Conservation (phyloP, 2,113 vertebrate genomes). For the Gymnocephalus cernua region DNA sequence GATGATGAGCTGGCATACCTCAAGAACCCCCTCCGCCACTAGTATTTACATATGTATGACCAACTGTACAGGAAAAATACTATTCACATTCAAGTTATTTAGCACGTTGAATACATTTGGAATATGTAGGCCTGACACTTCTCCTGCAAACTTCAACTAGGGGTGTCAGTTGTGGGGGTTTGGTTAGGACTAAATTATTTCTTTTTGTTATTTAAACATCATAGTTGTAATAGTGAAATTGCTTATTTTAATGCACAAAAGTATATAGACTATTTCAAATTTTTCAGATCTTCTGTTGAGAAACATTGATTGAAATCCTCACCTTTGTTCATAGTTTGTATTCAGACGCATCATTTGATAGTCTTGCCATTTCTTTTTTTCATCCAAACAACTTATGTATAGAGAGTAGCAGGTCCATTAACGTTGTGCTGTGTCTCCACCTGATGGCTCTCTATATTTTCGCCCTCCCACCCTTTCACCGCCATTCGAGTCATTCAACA, state of each 20-base stretch:
- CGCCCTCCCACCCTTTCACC: not conserved
- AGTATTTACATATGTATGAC: not conserved
- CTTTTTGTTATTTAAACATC: not conserved
- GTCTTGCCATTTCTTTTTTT: not conserved
- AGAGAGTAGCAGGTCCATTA: not conserved
- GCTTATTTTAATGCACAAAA: not conserved
- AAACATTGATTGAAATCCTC: not conserved
- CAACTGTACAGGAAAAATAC: not conserved
- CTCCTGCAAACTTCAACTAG: not conserved
- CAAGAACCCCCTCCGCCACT: not conserved
- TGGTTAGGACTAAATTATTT: not conserved
- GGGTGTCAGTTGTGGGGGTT: not conserved
- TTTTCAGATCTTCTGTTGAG: not conserved
- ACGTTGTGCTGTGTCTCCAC: not conserved
- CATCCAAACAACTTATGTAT: not conserved
- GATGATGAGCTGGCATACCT: not conserved
- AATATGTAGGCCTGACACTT: not conserved
- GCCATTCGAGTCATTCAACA: constrained; percentile 19
- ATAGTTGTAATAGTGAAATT: not conserved
- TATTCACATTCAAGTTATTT: not conserved
- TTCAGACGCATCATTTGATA: not conserved
- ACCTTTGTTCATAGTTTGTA: not conserved
- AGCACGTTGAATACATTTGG: not conserved
- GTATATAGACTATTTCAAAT: not conserved
- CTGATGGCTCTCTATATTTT: not conserved